These are phyloP conservation scores for Uloborus diversus DNA, from an alignment of 1,140 invertebrate genomes.

Conservation along the genomic window DNA sequence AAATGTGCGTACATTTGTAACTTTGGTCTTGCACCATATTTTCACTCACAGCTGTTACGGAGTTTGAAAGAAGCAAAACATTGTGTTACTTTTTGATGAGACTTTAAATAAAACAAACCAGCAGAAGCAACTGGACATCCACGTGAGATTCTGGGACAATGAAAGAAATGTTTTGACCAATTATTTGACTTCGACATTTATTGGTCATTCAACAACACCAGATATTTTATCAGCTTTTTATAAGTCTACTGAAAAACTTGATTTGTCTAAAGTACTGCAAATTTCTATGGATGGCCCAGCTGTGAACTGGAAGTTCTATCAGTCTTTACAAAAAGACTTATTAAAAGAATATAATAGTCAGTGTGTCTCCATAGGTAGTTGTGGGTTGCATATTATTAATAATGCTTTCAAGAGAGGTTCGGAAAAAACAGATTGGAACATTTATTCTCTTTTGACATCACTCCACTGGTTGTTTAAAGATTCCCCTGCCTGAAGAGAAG, in stretches of 20 bases:
- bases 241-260: neutral
- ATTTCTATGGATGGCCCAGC: constrained; percentile 60
- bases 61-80: neutral
- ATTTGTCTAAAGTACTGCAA: constrained; percentile 12
- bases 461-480: constrained; percentile 35
- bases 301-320: constrained; percentile 59
- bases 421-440: neutral
- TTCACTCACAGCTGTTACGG: neutral
- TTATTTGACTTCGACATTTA: constrained; percentile 7
- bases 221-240: neutral
- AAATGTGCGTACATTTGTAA: constrained; percentile 12
- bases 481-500: constrained; percentile 20
- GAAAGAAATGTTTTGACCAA: neutral
- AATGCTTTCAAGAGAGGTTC: constrained; percentile 3
- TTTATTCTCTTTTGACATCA: neutral
- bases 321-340: constrained; percentile 48
- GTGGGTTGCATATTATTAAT: constrained; percentile 12
- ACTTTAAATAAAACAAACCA: neutral
- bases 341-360: constrained; percentile 27
- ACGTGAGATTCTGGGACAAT: neutral
- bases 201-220: neutral
- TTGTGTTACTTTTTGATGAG: constrained; percentile 1
- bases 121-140: neutral
- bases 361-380: constrained; percentile 49
- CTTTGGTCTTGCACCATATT: neutral